Conservation (phyloP, 2,113 vertebrate genomes). For the Spilogale gracilis region DNA sequence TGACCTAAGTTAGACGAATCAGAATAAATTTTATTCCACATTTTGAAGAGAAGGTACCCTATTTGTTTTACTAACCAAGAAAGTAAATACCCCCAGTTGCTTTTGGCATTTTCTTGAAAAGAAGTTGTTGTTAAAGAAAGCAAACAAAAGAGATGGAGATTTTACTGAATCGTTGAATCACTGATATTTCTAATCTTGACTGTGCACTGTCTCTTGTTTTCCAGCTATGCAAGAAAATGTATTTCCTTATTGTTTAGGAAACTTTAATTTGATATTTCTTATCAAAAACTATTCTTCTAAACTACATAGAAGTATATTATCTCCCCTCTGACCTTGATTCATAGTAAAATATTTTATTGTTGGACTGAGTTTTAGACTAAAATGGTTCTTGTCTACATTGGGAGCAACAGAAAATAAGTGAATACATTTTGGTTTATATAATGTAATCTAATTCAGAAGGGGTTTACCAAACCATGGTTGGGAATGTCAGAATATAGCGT, state of each 20-base stretch:
- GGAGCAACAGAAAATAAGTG: not conserved
- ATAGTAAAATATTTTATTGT: slow-evolving; percentile 14
- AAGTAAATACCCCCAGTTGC: not conserved
- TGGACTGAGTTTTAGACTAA: slow-evolving; percentile 34
- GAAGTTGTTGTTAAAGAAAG: not conserved
- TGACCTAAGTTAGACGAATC: not conserved
- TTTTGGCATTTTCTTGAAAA: not conserved
- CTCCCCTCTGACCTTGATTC: not conserved
- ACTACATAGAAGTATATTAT: not conserved
- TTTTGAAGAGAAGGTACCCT: not conserved
- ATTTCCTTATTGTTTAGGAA: not conserved
- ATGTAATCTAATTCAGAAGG: slow-evolving; percentile 43
- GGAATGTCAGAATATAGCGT: not conserved
- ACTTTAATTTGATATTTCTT: not conserved
- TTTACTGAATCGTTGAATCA: not conserved
- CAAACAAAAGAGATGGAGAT: not conserved
- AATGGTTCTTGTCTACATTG: not conserved
- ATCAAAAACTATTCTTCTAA: slow-evolving; percentile 40
- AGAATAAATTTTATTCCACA: slow-evolving; percentile 56
- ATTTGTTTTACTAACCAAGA: slow-evolving; percentile 30
- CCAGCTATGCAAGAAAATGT: not conserved
- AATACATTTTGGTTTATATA: not conserved
- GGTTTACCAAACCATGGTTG: not conserved
- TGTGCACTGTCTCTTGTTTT: not conserved
- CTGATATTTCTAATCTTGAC: not conserved